A percentile compares a stretch with the other conserved stretches of the same genome.
phyloP scores from a whole-genome alignment of 2,888 invertebrate species.

The Platycheirus rosarum region DNA sequence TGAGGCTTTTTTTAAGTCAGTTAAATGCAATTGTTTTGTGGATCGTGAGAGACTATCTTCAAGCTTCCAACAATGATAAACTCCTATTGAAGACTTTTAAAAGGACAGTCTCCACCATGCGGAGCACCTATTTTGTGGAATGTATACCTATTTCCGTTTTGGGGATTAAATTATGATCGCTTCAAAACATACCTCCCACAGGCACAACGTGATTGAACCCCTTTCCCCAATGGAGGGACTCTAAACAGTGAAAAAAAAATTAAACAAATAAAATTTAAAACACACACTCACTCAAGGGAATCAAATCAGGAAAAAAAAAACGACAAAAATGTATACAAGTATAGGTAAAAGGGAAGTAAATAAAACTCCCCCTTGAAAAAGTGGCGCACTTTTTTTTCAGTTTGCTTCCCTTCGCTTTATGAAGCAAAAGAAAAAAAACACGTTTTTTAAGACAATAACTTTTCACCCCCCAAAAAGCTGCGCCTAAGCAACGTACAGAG shows the following conservation, averaged over 20 bases:
- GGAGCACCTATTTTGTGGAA: conserved; percentile 39
- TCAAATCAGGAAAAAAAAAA: conserved; percentile 22
- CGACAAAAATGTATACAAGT: conserved; percentile 47
- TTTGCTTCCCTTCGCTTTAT: conserved; percentile 15
- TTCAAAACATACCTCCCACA: conserved; percentile 48
- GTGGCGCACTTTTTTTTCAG: conserved; percentile 64
- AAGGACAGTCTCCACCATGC: conserved; percentile 17
- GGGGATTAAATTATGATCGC: conserved; percentile 44
- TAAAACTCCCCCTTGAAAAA: conserved; percentile 72
- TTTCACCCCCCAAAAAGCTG: conserved; percentile 67
- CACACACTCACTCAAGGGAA: conserved; percentile 47
- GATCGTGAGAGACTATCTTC: conserved; percentile 33
- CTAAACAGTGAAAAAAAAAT: conserved; percentile 39
- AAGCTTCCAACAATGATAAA: not conserved
- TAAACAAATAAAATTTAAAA: conserved; percentile 62
- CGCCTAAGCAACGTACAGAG: conserved; percentile 26
- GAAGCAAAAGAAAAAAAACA: conserved; percentile 29
- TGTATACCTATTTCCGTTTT: conserved; percentile 14
- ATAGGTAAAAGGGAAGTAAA: conserved; percentile 72
- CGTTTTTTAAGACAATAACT: conserved; percentile 73
- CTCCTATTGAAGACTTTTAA: not conserved
- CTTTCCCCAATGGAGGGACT: conserved; percentile 42
- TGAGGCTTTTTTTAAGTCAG: conserved; percentile 15
- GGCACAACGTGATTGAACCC: conserved; percentile 23
- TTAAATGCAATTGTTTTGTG: conserved; percentile 33